Evolutionary conservation across 2,888 invertebrate genomes (phyloP).

Genomic region (Alviniconcha strummeri): DNA sequence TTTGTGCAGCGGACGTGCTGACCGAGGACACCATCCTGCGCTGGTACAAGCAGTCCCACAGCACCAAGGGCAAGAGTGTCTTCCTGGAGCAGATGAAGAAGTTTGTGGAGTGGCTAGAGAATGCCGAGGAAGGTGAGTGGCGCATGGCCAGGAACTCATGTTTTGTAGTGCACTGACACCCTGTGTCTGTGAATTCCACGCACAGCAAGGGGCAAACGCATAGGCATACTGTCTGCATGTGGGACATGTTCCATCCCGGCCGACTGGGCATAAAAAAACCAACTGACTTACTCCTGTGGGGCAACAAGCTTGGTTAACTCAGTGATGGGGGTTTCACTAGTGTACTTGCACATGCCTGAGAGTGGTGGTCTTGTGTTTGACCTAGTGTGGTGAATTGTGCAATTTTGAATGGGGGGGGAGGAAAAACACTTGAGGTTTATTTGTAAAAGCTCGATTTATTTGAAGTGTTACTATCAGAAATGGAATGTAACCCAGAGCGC

Average conservation of each 20-base stretch:
- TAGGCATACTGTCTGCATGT: background rate
- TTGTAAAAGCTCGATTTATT: too few species aligned
- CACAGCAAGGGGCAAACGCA: background rate
- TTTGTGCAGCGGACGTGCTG: conserved; percentile 85
- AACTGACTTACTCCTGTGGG: background rate
- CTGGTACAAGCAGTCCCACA: conserved; percentile 96
- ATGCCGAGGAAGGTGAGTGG: conserved; percentile 87
- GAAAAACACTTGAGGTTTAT: too few species aligned
- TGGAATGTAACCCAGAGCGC: too few species aligned
- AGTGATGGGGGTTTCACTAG: too few species aligned
- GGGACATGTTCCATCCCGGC: background rate
- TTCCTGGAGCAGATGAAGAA: conserved; percentile 98
- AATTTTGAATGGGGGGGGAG: too few species aligned
- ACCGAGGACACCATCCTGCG: conserved; percentile 96
- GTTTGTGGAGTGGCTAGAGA: conserved; percentile 97
- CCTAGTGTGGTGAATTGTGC: too few species aligned
- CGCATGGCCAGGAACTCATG: background rate
- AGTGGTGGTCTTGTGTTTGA: too few species aligned
- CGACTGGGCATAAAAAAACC: background rate
- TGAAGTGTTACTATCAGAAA: too few species aligned
- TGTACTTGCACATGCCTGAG: too few species aligned
- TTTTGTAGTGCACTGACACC: background rate
- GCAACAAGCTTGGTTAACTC: background rate
- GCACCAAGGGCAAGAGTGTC: conserved; percentile 96
- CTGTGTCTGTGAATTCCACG: background rate